A percentile compares a stretch with the other conserved stretches of the same genome.
These are phyloP conservation scores for Notamacropus eugenii DNA, from an alignment of 2,797 vertebrate genomes.

Conservation along the genomic window DNA sequence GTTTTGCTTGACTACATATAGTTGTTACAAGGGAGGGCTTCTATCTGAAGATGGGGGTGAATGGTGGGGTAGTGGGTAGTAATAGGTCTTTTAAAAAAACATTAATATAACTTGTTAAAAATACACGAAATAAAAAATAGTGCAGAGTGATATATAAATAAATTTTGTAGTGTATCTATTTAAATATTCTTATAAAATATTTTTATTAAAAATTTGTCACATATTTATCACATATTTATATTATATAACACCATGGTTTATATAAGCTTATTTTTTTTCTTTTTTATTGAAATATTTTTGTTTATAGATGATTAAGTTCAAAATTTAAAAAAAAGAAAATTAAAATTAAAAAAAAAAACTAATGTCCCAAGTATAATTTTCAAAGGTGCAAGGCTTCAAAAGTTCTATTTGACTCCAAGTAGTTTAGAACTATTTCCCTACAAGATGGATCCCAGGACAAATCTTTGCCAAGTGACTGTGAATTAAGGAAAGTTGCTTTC, in stretches of 20 bases:
- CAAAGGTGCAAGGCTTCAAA: not conserved
- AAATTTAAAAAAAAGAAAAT: not conserved
- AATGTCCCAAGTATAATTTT: conserved; percentile 13
- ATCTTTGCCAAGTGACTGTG: conserved; percentile 18
- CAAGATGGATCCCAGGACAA: not conserved
- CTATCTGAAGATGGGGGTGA: not conserved
- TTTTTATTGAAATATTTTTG: not conserved
- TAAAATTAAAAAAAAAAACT: not conserved
- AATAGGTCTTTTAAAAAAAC: not conserved
- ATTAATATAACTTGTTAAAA: not conserved
- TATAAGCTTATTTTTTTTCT: not conserved
- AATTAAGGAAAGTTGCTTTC: conserved; percentile 30
- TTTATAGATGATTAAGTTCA: not conserved
- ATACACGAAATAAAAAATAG: not conserved
- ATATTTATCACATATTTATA: not conserved
- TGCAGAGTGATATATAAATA: not conserved
- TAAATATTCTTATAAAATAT: not conserved
- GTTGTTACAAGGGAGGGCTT: not conserved
- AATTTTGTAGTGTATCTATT: not conserved
- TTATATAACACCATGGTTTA: not conserved
- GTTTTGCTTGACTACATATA: not conserved
- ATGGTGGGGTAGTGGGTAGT: not conserved
- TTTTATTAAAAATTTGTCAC: not conserved
- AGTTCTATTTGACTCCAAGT: not conserved
- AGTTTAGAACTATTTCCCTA: not conserved